Base-by-base conservation (phyloP, 2,797 vertebrate genomes). In the Coregonus ussuriensis region DNA sequence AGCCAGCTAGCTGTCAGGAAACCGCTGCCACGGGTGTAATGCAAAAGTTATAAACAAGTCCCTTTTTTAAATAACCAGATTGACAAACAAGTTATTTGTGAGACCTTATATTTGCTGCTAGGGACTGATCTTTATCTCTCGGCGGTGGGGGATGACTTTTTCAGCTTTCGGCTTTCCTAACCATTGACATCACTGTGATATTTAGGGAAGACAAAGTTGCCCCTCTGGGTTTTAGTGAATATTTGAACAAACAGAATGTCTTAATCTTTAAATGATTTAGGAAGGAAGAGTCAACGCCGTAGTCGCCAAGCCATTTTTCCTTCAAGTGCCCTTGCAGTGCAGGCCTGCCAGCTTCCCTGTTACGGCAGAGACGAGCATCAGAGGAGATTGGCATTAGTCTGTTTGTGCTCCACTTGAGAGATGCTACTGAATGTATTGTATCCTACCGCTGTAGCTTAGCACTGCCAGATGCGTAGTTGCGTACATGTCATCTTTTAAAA, bases 191-290 rank as follows among this genome's bases (percentile, higher is more conserved):
- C n/a, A 56, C 52, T 14, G 63, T 14, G 63, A 13, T 41, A 35
- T 37, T n/a, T 4, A 72, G 53, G 71, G 59, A 71, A 75, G 66
- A 72, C 62, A 77, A 9, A 14, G 14, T 2, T 78, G 31, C 69
- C 25, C 71, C 79, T 67, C 65, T n/a, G 37, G 69, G 71, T 85
- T 68, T 77, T 63, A n/a, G 9, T 37, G 13, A 71, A 67, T 47
- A 0, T 74, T 65, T 18, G 47, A 18, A 62, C 37, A 41, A 31
- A 72, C 41, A 75, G 25, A 25, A 53, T 5, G 54, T 29, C 74
- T 13, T 9, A 18, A 53, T 82, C 81, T 78, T 47, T 84, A 80
- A 83, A 84, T 82, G 67, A 88, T 85, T 84, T 68, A 89, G 21
- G 31, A 0, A n/a, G 3, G 33, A 74, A 35, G 52, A 75, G 75